Percentiles rank a stretch among this genome's conserved stretches.
These are phyloP conservation scores for Adrianichthys oophorus DNA, from an alignment of 2,797 vertebrate species.

Conservation along the genomic window DNA sequence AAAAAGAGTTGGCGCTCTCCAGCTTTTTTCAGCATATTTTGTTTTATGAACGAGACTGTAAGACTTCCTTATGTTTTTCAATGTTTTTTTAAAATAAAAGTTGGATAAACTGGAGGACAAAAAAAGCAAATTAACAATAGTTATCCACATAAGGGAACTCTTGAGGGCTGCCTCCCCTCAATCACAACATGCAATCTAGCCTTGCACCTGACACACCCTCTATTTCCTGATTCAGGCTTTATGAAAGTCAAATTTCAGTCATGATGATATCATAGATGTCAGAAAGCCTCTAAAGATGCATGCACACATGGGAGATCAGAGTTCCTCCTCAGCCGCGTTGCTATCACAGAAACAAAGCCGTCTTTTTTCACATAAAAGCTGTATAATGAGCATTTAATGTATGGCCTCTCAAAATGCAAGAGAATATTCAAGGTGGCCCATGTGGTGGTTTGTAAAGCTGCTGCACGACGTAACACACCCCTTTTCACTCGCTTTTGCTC, in stretches of 20 bases:
- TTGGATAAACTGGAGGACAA: no score
- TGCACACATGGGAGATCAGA: slow-evolving; percentile 77
- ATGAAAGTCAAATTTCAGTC: slow-evolving; percentile 70
- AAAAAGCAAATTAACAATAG: no score
- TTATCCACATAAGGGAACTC: slow-evolving; percentile 19
- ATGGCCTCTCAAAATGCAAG: slow-evolving; percentile 72
- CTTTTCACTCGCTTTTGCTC: slow-evolving; percentile 67
- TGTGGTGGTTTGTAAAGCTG: slow-evolving; percentile 80
- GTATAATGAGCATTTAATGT: slow-evolving; percentile 83
- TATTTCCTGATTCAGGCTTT: slow-evolving; percentile 38
- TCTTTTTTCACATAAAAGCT: slow-evolving; percentile 61
- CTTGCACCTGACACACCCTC: slow-evolving; percentile 47
- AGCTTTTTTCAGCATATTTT: no score
- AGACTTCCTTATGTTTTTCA: no score
- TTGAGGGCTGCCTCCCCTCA: slow-evolving; percentile 39
- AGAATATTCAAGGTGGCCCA: slow-evolving; percentile 78
- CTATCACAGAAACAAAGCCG: slow-evolving; percentile 48
- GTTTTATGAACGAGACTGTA: no score
- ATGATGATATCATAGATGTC: slow-evolving; percentile 71
- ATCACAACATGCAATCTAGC: slow-evolving; percentile 38
- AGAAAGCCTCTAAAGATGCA: slow-evolving; percentile 65
- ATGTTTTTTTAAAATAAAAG: no score
- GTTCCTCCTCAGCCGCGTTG: slow-evolving; percentile 50
- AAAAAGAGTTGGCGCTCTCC: slow-evolving; percentile 43
- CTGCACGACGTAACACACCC: slow-evolving; percentile 63